Percentiles rank a stretch among this genome's conserved stretches.
Evolutionary conservation across 2,888 invertebrate species (phyloP).

Genomic region (Philereme transversata): DNA sequence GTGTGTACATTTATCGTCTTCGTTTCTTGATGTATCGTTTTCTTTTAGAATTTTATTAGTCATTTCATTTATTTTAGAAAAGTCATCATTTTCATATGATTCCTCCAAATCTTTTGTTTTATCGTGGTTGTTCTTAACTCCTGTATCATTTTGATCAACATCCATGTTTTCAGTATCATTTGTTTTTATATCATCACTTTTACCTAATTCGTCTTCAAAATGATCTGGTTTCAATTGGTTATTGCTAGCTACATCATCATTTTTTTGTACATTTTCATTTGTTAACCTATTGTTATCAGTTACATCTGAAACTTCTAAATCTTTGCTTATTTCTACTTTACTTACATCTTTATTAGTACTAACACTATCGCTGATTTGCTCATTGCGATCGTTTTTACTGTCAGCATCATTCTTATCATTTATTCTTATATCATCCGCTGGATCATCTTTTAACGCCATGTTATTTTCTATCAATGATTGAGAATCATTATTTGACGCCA

Average conservation of each 20-base stretch:
- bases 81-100: conserved; percentile 6
- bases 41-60: conserved; percentile 24
- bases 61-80: conserved; percentile 27
- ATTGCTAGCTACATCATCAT: conserved; percentile 18
- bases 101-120: not conserved
- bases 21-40: not conserved
- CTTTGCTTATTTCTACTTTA: conserved; percentile 1
- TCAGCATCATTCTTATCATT: not conserved
- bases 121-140: not conserved
- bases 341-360: not conserved
- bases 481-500: not conserved
- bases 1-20: not conserved
- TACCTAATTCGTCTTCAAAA: conserved; percentile 10
- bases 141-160: conserved; percentile 8
- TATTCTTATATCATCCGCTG: not conserved
- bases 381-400: conserved; percentile 1
- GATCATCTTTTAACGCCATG: not conserved
- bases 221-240: conserved; percentile 8
- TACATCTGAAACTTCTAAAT: not conserved
- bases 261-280: conserved; percentile 11
- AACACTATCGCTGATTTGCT: conserved; percentile 7
- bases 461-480: not conserved
- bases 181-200: not conserved
- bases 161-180: conserved; percentile 8
- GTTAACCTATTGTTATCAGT: conserved; percentile 1